A percentile compares a stretch with the other conserved stretches of the same genome.
phyloP scores from a whole-genome alignment of 2,888 invertebrate genomes.

The Geophilus truncorum region DNA sequence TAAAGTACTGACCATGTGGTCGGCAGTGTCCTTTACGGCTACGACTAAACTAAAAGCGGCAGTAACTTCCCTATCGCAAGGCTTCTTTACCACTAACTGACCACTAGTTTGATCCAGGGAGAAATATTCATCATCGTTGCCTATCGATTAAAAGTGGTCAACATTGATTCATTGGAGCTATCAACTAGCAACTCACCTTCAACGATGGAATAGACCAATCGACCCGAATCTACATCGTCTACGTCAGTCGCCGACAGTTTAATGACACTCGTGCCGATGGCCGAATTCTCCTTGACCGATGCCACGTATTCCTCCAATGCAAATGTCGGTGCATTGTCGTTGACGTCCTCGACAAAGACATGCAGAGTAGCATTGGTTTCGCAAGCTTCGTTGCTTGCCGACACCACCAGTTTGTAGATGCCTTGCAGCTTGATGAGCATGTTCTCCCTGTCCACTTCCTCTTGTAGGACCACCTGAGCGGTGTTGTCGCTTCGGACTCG shows the following conservation, averaged over 20 bases:
- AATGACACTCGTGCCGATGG: slow-evolving; percentile 41
- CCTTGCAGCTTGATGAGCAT: slow-evolving; percentile 42
- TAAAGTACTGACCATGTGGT: slow-evolving; percentile 15
- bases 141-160: slow-evolving; percentile 60
- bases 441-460: slow-evolving; percentile 41
- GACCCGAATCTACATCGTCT: slow-evolving; percentile 41
- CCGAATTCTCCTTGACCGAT: slow-evolving; percentile 42
- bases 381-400: slow-evolving; percentile 41
- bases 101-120: slow-evolving; percentile 61
- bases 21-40: slow-evolving; percentile 14
- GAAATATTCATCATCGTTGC: slow-evolving; percentile 70
- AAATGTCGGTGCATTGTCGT: slow-evolving; percentile 43
- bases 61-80: slow-evolving; percentile 69
- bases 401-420: slow-evolving; percentile 39
- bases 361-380: slow-evolving; percentile 40
- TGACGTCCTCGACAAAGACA: slow-evolving; percentile 42
- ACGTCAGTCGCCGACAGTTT: slow-evolving; percentile 41
- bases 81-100: slow-evolving; percentile 55
- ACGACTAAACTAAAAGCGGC: slow-evolving; percentile 54
- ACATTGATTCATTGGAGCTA: background rate
- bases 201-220: slow-evolving; percentile 41
- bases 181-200: slow-evolving; percentile 37
- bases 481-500: slow-evolving; percentile 39
- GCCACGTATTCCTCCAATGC: slow-evolving; percentile 41
- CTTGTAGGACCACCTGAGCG: slow-evolving; percentile 40